Percentiles rank a stretch among this genome's conserved stretches.
Conservation (phyloP, 2,888 invertebrate genomes). For the Pomacea canaliculata region DNA sequence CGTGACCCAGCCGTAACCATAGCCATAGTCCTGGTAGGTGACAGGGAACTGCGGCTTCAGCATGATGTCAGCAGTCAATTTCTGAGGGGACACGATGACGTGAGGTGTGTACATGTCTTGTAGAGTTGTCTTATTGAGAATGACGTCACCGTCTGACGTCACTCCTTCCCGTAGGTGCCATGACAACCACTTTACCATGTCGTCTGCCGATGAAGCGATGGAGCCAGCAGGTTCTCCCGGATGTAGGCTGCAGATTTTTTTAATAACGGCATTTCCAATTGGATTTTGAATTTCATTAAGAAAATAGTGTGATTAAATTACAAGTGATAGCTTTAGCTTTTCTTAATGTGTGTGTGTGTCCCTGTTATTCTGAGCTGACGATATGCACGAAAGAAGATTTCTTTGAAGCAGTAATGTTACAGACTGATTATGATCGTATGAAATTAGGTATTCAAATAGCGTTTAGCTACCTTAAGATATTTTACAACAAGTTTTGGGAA, state of each 20-base stretch:
- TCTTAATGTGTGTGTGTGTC: too few relatives aligned
- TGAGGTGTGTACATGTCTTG: conserved; percentile 10
- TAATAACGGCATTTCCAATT: too few relatives aligned
- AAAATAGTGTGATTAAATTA: too few relatives aligned
- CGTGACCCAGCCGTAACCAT: conserved; percentile 26
- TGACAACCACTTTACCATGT: conserved; percentile 60
- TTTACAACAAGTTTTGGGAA: too few relatives aligned
- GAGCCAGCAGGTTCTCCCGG: conserved; percentile 26
- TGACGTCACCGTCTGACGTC: conserved; percentile 23
- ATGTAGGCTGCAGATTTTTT: conserved; percentile 7
- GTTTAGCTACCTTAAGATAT: too few relatives aligned
- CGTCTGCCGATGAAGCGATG: conserved; percentile 38
- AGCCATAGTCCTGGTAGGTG: conserved; percentile 1
- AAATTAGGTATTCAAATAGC: too few relatives aligned
- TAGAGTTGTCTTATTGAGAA: conserved; percentile 12
- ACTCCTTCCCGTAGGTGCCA: conserved; percentile 44
- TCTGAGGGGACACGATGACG: neutral
- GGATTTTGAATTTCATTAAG: too few relatives aligned
- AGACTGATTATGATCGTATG: too few relatives aligned
- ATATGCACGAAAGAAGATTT: too few relatives aligned
- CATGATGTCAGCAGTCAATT: neutral
- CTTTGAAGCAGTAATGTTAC: too few relatives aligned
- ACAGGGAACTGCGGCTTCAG: conserved; percentile 23
- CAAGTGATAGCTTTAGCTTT: too few relatives aligned
- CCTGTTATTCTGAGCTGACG: too few relatives aligned